Evolutionary conservation across 2,797 vertebrate species (phyloP).

Genomic region (Xenentodon cancila): DNA sequence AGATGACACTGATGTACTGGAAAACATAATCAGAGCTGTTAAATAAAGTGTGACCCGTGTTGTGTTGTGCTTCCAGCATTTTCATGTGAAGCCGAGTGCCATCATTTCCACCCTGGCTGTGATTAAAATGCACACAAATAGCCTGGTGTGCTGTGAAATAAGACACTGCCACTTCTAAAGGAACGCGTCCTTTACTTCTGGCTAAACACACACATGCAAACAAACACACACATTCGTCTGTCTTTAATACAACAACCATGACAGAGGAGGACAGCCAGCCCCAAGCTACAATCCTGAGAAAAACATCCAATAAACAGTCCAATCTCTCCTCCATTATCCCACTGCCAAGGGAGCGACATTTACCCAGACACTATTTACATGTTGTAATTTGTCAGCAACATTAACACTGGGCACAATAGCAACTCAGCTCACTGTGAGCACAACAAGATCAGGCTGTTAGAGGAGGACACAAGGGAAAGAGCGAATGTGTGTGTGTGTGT

Average conservation of each 20-base stretch:
- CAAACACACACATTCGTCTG: slow-evolving; percentile 11
- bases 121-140: slow-evolving; percentile 39
- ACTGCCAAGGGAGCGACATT: slow-evolving; percentile 20
- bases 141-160: slow-evolving; percentile 29
- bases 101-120: slow-evolving; percentile 4
- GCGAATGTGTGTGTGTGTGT: no score
- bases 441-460: slow-evolving; percentile 33
- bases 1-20: background rate
- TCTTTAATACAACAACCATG: slow-evolving; percentile 18
- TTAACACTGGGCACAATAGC: slow-evolving; percentile 51
- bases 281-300: slow-evolving; percentile 25
- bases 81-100: slow-evolving; percentile 3
- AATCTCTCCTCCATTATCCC: slow-evolving; percentile 41
- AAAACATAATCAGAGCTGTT: slow-evolving; percentile 1
- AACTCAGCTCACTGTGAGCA: slow-evolving; percentile 35
- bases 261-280: slow-evolving; percentile 35
- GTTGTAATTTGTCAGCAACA: slow-evolving; percentile 69
- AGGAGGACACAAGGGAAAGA: slow-evolving; percentile 11
- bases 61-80: slow-evolving; percentile 4
- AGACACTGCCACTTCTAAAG: slow-evolving; percentile 23
- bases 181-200: slow-evolving; percentile 37
- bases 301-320: slow-evolving; percentile 44
- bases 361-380: slow-evolving; percentile 50
- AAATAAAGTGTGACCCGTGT: slow-evolving; percentile 5
- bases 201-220: slow-evolving; percentile 7